These are phyloP conservation scores for Aleadryas rufinucha DNA, from an alignment of 2,113 vertebrate species.

Conservation along the genomic window DNA sequence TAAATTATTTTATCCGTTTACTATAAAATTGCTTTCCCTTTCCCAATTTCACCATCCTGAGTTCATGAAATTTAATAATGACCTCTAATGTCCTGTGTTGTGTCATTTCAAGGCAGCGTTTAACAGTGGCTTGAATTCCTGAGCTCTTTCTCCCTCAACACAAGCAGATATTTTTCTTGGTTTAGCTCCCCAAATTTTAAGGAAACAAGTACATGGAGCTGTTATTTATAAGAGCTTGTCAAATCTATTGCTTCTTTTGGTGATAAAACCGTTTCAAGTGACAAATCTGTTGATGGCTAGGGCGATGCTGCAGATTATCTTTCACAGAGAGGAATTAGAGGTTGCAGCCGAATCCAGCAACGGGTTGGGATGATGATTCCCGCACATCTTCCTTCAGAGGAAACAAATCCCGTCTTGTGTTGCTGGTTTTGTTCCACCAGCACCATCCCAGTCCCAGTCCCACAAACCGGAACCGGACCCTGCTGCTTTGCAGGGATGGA, in stretches of 20 bases:
- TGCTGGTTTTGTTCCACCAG: neutral
- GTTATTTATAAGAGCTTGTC: neutral
- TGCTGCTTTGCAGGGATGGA: neutral
- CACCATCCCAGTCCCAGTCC: fast-evolving
- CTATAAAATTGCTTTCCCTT: neutral
- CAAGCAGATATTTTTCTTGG: neutral
- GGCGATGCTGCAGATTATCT: neutral
- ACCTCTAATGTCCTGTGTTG: neutral
- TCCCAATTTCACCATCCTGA: neutral
- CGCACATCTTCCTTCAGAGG: neutral
- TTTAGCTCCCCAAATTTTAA: neutral
- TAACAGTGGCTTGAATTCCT: neutral
- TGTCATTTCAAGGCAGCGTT: neutral
- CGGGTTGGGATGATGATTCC: neutral
- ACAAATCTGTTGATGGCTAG: neutral
- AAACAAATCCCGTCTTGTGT: neutral
- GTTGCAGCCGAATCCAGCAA: neutral
- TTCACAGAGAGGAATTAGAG: neutral
- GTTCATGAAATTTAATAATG: neutral
- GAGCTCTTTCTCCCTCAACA: neutral
- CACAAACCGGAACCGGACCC: fast-evolving
- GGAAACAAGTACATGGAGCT: neutral
- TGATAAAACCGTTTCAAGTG: neutral
- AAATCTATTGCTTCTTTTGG: slow-evolving; percentile 3
- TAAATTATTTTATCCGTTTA: neutral